A percentile compares a stretch with the other conserved stretches of the same genome.
Conservation (phyloP, 2,888 invertebrate species). For the Lasioglossum villosulum region DNA sequence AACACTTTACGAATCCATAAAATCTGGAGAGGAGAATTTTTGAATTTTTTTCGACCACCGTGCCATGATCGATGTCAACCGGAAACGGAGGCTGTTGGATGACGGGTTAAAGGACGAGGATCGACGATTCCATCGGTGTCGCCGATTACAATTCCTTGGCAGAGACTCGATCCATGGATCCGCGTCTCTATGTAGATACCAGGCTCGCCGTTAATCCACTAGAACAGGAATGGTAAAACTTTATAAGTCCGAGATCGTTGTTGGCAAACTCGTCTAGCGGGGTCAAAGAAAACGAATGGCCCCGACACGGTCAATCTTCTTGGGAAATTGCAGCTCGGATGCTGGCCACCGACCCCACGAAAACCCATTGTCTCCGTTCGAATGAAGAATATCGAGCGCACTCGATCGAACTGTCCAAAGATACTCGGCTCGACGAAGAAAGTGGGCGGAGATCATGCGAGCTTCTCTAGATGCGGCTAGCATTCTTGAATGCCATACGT, state of each 20-base stretch:
- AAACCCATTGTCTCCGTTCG: conserved; percentile 18
- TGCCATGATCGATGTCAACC: background rate
- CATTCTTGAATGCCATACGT: too few relatives aligned
- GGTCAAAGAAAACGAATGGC: conserved; percentile 12
- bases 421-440: background rate
- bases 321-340: conserved; percentile 11
- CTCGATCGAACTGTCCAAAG: conserved; percentile 21
- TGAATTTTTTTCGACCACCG: too few relatives aligned
- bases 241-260: conserved; percentile 26
- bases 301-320: conserved; percentile 22
- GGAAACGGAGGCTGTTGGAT: background rate
- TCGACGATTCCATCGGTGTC: background rate
- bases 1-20: too few relatives aligned
- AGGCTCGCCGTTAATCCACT: background rate
- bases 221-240: conserved; percentile 19
- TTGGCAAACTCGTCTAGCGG: conserved; percentile 17
- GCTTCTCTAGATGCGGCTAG: background rate
- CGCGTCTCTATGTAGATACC: background rate
- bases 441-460: background rate
- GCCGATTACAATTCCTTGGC: conserved; percentile 20
- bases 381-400: conserved; percentile 15
- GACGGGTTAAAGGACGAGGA: background rate
- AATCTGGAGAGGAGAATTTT: too few relatives aligned
- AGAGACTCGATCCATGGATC: background rate
- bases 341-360: background rate